Percentiles rank a stretch among this genome's conserved stretches.
Evolutionary conservation across 1,140 invertebrate species (phyloP).

Genomic region (Diorhabda elongata): DNA sequence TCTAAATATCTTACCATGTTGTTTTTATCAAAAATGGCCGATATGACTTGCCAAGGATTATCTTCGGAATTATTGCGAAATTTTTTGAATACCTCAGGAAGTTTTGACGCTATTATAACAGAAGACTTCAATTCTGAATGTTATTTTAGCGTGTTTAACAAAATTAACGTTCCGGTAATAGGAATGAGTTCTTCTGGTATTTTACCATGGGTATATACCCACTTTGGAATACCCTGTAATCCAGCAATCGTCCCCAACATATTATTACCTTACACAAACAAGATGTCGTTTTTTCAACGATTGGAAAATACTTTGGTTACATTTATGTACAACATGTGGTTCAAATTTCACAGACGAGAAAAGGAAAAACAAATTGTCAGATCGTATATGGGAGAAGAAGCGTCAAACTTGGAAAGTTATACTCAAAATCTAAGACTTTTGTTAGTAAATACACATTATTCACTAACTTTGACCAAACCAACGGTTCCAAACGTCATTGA

Average conservation of each 20-base stretch:
- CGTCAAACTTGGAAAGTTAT: constrained; percentile 17
- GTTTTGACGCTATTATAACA: constrained; percentile 59
- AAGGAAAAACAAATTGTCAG: constrained; percentile 24
- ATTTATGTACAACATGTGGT: constrained; percentile 18
- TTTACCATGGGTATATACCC: constrained; percentile 48
- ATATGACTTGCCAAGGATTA: neutral
- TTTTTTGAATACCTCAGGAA: neutral
- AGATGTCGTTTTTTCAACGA: constrained; percentile 57
- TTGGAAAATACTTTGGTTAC: constrained; percentile 41
- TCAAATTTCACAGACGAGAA: constrained; percentile 18
- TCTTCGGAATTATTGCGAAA: neutral
- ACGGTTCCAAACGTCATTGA: constrained; percentile 60
- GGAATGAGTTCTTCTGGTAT: constrained; percentile 53
- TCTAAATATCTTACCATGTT: neutral
- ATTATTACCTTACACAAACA: constrained; percentile 46
- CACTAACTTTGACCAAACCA: constrained; percentile 42
- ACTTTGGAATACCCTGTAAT: constrained; percentile 54
- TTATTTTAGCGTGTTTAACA: constrained; percentile 53
- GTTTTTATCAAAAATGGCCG: neutral
- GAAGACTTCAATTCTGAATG: constrained; percentile 66
- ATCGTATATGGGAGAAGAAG: constrained; percentile 45
- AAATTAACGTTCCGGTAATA: constrained; percentile 54
- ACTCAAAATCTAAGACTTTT: neutral
- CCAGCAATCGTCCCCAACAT: constrained; percentile 56
- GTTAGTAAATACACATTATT: neutral